Evolutionary conservation across 1,140 invertebrate species (phyloP), one percentile per base, ranked within the genome.

Genomic region (Catajapyx aquilonaris): DNA sequence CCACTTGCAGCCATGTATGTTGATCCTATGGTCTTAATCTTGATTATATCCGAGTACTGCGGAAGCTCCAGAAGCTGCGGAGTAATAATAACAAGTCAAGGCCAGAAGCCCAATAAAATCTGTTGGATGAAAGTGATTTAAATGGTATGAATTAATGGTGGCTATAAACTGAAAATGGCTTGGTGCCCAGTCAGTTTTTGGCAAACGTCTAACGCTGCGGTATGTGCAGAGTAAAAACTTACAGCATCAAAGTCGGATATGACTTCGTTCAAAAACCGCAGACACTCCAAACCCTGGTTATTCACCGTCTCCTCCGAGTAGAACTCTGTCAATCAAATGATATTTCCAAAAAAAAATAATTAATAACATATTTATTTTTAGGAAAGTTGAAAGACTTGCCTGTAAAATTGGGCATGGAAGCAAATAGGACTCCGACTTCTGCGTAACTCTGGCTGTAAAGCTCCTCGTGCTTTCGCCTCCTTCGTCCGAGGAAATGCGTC

Each of bases 1-100:
- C 90, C 91, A 44, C 85, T 87, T 0, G 90, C 88, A 28, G 87
- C 88, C 91, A 96, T 96, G 52, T 95, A 96, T 0, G 88, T 94
- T 1, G 87, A 90, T 19, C 88, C 84, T 46, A 96, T 95, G 10
- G 91, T 96, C 61, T 96, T 96, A 34, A 96, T 96, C 66, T 96
- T 96, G 36, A 87, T 90, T 22, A 93, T 86, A 48, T 83, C 76
- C 52, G 78, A 74, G 53, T 84, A 88, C 51, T 83, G 74, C 0
- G 73, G 65, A 38, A 79, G 65, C 49, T 88, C 84, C 39, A 93
- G 52, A 38, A 91, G 60, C 84, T 90, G 55, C 28, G n/a, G n/a
- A n/a, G n/a, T n/a, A 68, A 65, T 40, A 42, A 38, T 41, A 37
- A 34, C 16, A 34, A 23, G n/a, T n/a, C n/a, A n/a, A n/a, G n/a